Conservation (phyloP, 2,113 vertebrate genomes). For the Gasterosteus aculeatus region DNA sequence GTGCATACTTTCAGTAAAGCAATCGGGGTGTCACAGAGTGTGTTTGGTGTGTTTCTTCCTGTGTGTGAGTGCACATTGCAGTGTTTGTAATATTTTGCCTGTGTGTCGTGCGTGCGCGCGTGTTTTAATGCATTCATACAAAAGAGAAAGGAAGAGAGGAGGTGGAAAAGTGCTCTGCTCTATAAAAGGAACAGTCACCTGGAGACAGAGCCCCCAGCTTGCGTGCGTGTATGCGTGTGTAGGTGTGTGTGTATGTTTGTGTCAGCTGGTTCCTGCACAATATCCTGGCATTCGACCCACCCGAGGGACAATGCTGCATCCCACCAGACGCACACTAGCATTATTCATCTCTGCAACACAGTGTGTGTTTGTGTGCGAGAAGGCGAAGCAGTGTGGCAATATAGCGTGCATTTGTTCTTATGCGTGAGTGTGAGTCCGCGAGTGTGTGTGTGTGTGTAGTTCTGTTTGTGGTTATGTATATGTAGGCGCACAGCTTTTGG, state of each 20-base stretch:
- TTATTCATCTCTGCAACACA: conserved; percentile 75
- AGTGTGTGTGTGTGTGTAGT: background rate
- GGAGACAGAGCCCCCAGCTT: conserved; percentile 56
- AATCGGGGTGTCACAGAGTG: conserved; percentile 28
- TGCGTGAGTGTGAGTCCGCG: conserved; percentile 15
- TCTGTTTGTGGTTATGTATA: conserved; percentile 41
- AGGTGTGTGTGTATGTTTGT: conserved; percentile 40
- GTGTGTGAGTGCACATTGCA: conserved; percentile 30
- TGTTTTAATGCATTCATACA: conserved; percentile 48
- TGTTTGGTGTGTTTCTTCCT: conserved; percentile 32
- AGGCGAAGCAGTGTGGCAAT: conserved; percentile 24
- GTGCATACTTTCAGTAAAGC: conserved; percentile 27
- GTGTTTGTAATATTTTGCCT: conserved; percentile 37
- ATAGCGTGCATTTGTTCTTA: conserved; percentile 21
- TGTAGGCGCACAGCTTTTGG: conserved; percentile 45
- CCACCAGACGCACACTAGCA: conserved; percentile 75
- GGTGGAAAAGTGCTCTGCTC: conserved; percentile 40
- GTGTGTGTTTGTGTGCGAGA: conserved; percentile 24
- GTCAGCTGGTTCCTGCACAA: conserved; percentile 66
- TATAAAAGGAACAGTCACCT: conserved; percentile 74
- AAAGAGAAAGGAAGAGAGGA: conserved; percentile 41
- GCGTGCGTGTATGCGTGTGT: conserved; percentile 13
- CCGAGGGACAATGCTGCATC: conserved; percentile 71
- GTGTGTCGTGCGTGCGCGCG: conserved; percentile 4
- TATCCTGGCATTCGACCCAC: conserved; percentile 68